Conservation (phyloP, 1,140 invertebrate genomes). For the Steinernema khuongi region DNA sequence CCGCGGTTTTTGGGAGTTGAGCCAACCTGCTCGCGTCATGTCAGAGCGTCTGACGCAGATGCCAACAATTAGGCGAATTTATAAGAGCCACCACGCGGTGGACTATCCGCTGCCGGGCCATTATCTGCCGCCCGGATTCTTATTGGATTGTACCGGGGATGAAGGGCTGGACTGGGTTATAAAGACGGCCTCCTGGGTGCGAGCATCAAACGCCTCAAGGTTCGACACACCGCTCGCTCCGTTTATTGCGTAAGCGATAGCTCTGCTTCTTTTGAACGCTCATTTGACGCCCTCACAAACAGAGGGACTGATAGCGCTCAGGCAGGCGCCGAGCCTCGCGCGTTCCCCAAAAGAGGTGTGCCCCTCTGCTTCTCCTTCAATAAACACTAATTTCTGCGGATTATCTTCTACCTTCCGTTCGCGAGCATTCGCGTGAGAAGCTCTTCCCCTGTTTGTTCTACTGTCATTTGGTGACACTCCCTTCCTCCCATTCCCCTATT, state of each 20-base stretch:
- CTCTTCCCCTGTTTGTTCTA: slow-evolving; percentile 4
- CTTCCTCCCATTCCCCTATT: neutral
- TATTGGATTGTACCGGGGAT: slow-evolving; percentile 17
- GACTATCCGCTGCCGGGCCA: neutral
- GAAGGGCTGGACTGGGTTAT: neutral
- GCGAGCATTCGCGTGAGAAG: neutral
- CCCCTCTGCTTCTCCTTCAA: neutral
- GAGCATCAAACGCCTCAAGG: slow-evolving; percentile 1
- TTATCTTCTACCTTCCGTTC: neutral
- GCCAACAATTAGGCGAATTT: neutral
- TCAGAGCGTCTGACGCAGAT: neutral
- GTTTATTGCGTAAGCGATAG: neutral
- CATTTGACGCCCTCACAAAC: too few species aligned
- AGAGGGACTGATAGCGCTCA: too few species aligned
- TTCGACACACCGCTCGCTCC: neutral
- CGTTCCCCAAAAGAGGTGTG: too few species aligned
- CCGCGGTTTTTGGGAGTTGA: neutral
- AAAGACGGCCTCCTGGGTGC: neutral
- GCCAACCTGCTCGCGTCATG: neutral
- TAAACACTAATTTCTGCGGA: neutral
- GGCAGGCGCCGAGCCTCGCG: too few species aligned
- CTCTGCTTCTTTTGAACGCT: neutral
- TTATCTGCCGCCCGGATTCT: neutral
- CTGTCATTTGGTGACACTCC: slow-evolving; percentile 9
- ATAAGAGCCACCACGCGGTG: neutral